Conservation (phyloP, 2,797 vertebrate species). For the Poeciliopsis infans region DNA sequence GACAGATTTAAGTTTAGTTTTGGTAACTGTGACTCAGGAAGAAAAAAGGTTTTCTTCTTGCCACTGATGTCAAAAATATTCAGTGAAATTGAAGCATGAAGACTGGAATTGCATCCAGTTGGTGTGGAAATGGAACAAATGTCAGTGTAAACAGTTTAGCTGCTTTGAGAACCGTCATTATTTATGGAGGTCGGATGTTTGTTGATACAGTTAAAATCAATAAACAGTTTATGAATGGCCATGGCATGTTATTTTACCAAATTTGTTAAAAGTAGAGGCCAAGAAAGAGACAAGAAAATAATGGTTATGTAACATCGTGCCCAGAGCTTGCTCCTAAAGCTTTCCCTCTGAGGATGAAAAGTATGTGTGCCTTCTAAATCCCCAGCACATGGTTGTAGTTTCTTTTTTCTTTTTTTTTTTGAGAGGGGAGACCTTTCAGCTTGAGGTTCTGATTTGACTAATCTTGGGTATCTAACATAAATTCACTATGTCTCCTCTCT, state of each 20-base stretch:
- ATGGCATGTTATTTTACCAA: constrained; percentile 61
- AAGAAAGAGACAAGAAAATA: constrained; percentile 22
- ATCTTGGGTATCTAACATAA: constrained; percentile 41
- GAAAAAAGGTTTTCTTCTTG: neutral
- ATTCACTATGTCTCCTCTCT: constrained; percentile 56
- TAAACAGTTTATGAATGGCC: neutral
- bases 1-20: neutral
- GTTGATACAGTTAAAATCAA: neutral
- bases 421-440: constrained; percentile 49
- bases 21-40: neutral
- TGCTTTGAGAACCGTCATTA: neutral
- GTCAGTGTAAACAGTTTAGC: neutral
- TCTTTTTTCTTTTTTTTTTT: constrained; percentile 15
- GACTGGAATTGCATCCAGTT: neutral
- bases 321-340: constrained; percentile 38
- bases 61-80: neutral
- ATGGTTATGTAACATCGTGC: constrained; percentile 69
- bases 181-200: neutral
- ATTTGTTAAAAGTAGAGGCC: constrained; percentile 19
- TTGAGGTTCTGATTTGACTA: constrained; percentile 58
- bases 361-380: constrained; percentile 69
- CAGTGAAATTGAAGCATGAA: constrained; percentile 15
- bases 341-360: constrained; percentile 60
- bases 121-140: neutral
- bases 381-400: constrained; percentile 74